Evolutionary conservation across 2,888 invertebrate species (phyloP), one percentile per base, ranked within the genome.

Genomic region (Rhamnusium bicolor): DNA sequence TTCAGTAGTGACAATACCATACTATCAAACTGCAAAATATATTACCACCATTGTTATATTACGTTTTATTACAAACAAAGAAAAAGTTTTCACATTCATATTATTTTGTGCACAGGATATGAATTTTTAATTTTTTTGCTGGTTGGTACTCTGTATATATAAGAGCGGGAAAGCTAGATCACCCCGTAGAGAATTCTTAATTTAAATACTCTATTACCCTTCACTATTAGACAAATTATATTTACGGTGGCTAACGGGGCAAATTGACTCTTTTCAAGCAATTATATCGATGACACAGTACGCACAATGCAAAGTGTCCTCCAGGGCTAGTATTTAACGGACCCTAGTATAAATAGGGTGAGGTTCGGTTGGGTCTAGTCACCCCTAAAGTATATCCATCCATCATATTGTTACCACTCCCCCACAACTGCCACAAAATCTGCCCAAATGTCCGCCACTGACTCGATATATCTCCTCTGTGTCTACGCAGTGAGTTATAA

Each of bases 321-420:
- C 76, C 73, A 68, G 77, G 79, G 78, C 74, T 75, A 74, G 79
- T 69, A 75, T 80, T 81, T 80, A 81, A 80, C 73, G 71, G 73
- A 75, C 81, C 81, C 81, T 71, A 73, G 58, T 66, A 69, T 74
- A 74, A 79, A 76, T 79, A 72, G 77, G 78, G 74, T 79, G 76
- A 75, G 79, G 75, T 67, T 74, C 75, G 78, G 79, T 80, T 76
- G 80, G 80, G 70, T 76, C 77, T 74, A 80, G 78, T 78, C 79
- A 78, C 80, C 81, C 82, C 76, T 67, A 72, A 76, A 79, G 73
- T 81, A 74, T 75, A 74, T 77, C 79, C 81, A 85, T 85, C 83
- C 84, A 85, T 85, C 85, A 85, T 84, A 80, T 74, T 74, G 77
- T 78, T 79, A 83, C 85, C 85, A 85, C 85, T 83, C 85, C 84